Base-by-base conservation (phyloP, 2,797 vertebrate species). In the Picus viridis region DNA sequence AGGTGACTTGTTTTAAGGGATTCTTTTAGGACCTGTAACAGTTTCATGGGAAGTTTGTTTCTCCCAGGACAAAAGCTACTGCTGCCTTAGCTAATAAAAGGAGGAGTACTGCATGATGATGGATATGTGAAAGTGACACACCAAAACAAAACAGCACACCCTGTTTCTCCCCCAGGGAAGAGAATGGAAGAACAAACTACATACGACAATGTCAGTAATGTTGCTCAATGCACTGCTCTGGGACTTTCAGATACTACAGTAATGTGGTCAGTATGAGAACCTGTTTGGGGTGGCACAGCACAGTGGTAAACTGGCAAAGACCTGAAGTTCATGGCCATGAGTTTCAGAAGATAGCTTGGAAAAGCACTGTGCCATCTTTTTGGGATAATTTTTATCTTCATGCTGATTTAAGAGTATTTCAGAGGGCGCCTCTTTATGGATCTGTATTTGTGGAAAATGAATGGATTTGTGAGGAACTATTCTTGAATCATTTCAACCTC, bases 91-190 rank as follows among this genome's bases (percentile, higher is more conserved):
- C 90, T 92, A 92, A 90, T 83, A 92, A 41, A 53, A 84, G 81
- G 67, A 88, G 67, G 69, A 86, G 49, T 65, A 61, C 69, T 91
- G 61, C 57, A 17, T 16, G 82, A 82, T 91, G 90, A 94, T 86
- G 68, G 88, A 88, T 92, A 45, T 79, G 79, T 84, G 73, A 91
- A 94, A 92, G 94, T 56, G 83, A 90, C 80, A 89, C 26, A 29
- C 64, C 59, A 65, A 86, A 92, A 68, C 70, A 89, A 94, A 80
- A 67, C 41, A 90, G 67, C 73, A 91, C 73, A 4, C 73, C 89
- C 36, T 0, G 0, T 79, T 94, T 82, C 58, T 92, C 54, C 90
- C 80, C 20, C 24, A 45, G 76, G 86, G 92, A 27, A 89, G 30
- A 96, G 29, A 63, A 86, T 23, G 67, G 61, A 80, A 94, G 88